Evolutionary conservation across 2,113 vertebrate genomes (phyloP).

Genomic region (Lepus timidus): DNA sequence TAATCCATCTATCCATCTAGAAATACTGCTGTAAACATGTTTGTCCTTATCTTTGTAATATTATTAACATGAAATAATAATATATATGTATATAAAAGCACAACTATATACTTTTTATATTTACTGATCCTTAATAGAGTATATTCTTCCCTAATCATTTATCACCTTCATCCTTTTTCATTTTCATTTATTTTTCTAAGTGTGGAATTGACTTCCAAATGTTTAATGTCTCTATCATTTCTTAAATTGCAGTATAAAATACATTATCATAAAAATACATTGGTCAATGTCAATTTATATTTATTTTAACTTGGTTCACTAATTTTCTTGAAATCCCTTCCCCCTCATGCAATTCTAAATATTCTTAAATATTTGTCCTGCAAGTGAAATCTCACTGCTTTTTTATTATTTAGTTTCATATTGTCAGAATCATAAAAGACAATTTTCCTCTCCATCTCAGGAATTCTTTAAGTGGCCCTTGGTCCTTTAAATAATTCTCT

Average conservation of each 20-base stretch:
- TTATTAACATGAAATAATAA: constrained; percentile 10
- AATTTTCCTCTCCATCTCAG: not conserved
- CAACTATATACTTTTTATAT: not conserved
- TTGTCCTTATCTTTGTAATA: not conserved
- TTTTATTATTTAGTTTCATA: constrained; percentile 9
- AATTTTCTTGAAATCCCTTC: constrained; percentile 7
- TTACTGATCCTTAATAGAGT: constrained; percentile 41
- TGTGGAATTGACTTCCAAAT: not conserved
- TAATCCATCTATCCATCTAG: not conserved
- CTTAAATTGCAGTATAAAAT: constrained; percentile 37
- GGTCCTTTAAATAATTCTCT: not conserved
- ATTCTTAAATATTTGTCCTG: not conserved
- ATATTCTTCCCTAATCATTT: not conserved
- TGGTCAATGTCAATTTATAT: not conserved
- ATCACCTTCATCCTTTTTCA: not conserved
- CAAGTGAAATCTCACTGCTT: not conserved
- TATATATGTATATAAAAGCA: not conserved
- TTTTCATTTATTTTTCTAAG: not conserved
- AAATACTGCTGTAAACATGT: not conserved
- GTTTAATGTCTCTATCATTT: not conserved
- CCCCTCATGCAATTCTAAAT: not conserved
- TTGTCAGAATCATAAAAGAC: not conserved
- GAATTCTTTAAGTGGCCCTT: not conserved
- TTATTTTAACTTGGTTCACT: not conserved
- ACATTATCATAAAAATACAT: not conserved